Evolutionary conservation across 2,113 vertebrate genomes (phyloP).

Genomic region (Stomatorhinus ivindoensis): DNA sequence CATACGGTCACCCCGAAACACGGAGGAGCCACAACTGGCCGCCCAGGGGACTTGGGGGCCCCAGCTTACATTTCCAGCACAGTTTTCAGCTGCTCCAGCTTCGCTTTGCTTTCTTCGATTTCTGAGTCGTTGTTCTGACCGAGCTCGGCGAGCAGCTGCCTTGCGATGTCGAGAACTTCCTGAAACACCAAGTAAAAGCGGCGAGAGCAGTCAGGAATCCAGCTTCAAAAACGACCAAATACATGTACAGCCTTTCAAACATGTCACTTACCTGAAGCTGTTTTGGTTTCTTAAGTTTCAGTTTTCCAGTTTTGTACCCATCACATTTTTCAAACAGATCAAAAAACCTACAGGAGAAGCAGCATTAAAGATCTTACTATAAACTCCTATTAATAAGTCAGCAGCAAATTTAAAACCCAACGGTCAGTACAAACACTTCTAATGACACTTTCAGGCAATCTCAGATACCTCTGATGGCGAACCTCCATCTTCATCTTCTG

Average conservation of each 20-base stretch:
- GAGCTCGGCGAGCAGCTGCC: constrained; percentile 74
- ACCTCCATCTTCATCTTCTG: constrained; percentile 95
- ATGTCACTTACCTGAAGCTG: constrained; percentile 68
- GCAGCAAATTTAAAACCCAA: neutral
- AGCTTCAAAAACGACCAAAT: neutral
- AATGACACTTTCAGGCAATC: neutral
- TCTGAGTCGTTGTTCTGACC: constrained; percentile 83
- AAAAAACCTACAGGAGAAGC: constrained; percentile 66
- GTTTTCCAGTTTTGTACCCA: constrained; percentile 79
- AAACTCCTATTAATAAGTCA: neutral
- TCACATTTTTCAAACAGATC: constrained; percentile 86
- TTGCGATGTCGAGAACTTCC: constrained; percentile 82
- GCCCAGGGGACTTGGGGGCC: neutral
- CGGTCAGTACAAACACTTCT: neutral
- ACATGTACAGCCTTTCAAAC: neutral
- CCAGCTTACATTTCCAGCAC: constrained; percentile 79
- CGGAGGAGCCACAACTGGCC: too few species aligned
- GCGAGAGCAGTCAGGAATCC: neutral
- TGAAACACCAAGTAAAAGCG: constrained; percentile 39
- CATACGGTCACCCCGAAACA: too few species aligned
- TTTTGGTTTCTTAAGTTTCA: constrained; percentile 82
- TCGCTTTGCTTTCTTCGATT: constrained; percentile 86
- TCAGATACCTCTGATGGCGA: constrained; percentile 65
- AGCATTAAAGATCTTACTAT: neutral
- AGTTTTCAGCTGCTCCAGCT: constrained; percentile 83